Conservation (phyloP, 2,888 invertebrate species). For the Steinernema hermaphroditum region DNA sequence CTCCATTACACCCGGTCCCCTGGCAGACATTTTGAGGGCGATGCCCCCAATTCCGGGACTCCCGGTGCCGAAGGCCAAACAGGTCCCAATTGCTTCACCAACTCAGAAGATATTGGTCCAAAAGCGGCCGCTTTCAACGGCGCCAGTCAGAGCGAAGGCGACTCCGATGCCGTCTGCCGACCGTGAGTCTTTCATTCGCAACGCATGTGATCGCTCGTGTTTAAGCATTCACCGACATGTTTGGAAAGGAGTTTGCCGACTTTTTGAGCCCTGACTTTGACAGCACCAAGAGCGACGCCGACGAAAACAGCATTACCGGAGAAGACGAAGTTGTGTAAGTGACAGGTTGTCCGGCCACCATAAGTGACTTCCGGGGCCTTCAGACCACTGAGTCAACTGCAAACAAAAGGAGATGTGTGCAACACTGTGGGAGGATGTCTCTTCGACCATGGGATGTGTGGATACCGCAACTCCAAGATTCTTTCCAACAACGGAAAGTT, state of each 20-base stretch:
- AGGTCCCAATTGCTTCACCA: neutral
- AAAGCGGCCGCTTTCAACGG: neutral
- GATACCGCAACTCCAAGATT: slow-evolving; percentile 32
- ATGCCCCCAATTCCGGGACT: neutral
- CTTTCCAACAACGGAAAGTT: slow-evolving; percentile 38
- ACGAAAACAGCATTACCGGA: slow-evolving; percentile 32
- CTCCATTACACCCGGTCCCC: neutral
- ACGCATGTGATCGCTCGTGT: neutral
- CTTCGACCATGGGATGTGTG: slow-evolving; percentile 37
- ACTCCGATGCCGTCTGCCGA: neutral
- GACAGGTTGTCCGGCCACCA: too few species aligned
- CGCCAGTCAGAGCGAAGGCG: neutral
- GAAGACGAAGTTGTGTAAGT: slow-evolving; percentile 5
- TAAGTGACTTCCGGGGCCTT: neutral
- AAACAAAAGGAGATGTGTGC: slow-evolving; percentile 33
- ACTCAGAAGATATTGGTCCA: neutral
- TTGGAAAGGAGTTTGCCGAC: slow-evolving; percentile 55
- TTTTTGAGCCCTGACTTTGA: slow-evolving; percentile 57
- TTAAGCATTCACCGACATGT: slow-evolving; percentile 54
- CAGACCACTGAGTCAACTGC: neutral
- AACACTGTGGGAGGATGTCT: slow-evolving; percentile 36
- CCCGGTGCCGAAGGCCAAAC: neutral
- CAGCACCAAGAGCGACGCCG: slow-evolving; percentile 47
- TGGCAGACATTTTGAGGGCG: neutral
- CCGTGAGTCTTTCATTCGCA: neutral